Conservation (phyloP, 2,797 vertebrate genomes). For the Hirundo rustica region DNA sequence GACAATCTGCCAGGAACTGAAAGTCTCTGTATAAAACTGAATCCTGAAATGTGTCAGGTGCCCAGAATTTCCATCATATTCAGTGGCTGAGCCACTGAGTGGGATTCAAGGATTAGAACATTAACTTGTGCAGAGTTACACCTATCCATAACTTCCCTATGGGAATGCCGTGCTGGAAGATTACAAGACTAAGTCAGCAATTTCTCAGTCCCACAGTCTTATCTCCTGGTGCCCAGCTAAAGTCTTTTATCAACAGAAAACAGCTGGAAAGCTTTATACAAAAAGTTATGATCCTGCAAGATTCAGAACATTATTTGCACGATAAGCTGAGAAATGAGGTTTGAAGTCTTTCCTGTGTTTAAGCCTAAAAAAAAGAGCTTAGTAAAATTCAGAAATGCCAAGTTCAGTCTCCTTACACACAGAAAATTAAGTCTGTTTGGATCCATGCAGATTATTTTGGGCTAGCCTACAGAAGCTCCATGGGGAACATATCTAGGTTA, state of each 20-base stretch:
- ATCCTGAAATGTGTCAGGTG: not conserved
- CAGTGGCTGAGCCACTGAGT: not conserved
- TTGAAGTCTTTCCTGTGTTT: constrained; percentile 39
- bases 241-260: constrained; percentile 54
- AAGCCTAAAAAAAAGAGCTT: constrained; percentile 34
- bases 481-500: not conserved
- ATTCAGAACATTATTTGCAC: constrained; percentile 26
- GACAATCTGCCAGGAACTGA: not conserved
- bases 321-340: constrained; percentile 35
- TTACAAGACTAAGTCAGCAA: constrained; percentile 30
- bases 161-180: not conserved
- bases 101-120: constrained; percentile 17
- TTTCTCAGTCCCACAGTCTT: constrained; percentile 18
- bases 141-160: constrained; percentile 17
- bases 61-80: not conserved
- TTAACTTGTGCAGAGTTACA: not conserved
- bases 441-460: not conserved
- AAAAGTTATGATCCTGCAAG: constrained; percentile 50
- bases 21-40: not conserved
- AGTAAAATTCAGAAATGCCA: not conserved
- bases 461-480: not conserved
- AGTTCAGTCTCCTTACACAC: not conserved
- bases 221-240: constrained; percentile 37
- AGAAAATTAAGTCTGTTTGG: not conserved
- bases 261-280: constrained; percentile 35